Base-by-base conservation (phyloP, 2,888 invertebrate species). In the Chloroclystis v-ata region DNA sequence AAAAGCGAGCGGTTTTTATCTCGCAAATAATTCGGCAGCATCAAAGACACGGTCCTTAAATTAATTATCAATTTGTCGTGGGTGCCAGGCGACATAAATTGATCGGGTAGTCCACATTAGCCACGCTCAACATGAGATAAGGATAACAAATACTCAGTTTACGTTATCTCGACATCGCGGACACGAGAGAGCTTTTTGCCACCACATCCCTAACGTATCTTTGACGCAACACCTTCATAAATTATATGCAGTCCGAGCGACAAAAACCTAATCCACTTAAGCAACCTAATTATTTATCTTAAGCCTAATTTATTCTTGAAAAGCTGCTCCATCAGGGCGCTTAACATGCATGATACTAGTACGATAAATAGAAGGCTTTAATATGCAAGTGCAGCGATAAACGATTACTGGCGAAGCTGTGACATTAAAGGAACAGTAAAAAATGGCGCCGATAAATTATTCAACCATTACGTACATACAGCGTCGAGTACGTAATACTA, bases 31-130 rank as follows among this genome's bases (percentile, higher is more conserved):
- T 76, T 79, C 85, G 86, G 85, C 76, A 64, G 66, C 80, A 79
- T 87, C 86, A 87, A 86, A 86, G 75, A 72, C 67, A 59, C 68
- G 72, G 73, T 72, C 69, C 75, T 76, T 76, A 83, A 86, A 86
- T 86, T 87, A 87, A 86, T 86, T 86, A 85, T 79, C 84, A 86
- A 87, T 87, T 87, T 84, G 87, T 87, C 84, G 78, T 84, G 86
- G 84, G 78, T 82, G 82, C 82, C 82, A 78, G 75, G 78, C 78
- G 83, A 86, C 86, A 85, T 85, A 85, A 85, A 86, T 86, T 85
- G 84, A 85, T 84, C 85, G 78, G 68, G 72, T 76, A 75, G 78
- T 47, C 74, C 85, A 78, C 84, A 86, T 86, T 84, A 85, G 85
- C 85, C 79, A 87, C 85, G 86, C 82, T 82, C 78, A 72, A 67